These are phyloP conservation scores for Dolichallabes microphthalmus DNA, from an alignment of 2,113 vertebrate genomes.

Conservation along the genomic window DNA sequence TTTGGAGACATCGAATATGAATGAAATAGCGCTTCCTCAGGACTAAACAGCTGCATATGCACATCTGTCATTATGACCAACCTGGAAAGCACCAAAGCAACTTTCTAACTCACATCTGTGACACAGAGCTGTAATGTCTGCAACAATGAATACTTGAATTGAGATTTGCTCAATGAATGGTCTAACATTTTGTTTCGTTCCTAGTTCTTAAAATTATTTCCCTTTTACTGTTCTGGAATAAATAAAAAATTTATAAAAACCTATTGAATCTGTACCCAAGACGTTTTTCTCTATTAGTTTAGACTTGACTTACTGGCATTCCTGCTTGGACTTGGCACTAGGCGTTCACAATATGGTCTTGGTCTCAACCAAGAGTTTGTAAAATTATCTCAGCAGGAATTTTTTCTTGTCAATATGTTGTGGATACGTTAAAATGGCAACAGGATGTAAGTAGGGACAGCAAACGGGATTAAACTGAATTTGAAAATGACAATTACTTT, in stretches of 20 bases:
- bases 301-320: background rate
- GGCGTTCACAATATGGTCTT: background rate
- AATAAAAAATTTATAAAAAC: background rate
- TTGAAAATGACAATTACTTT: too few relatives aligned
- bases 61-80: background rate
- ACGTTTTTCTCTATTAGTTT: background rate
- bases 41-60: background rate
- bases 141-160: background rate
- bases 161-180: background rate
- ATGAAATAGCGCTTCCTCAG: too few relatives aligned
- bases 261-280: background rate
- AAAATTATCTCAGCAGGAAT: background rate
- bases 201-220: background rate
- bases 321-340: background rate
- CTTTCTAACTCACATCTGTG: background rate
- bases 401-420: too few relatives aligned
- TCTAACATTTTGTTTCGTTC: background rate
- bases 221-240: background rate
- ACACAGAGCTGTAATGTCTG: background rate
- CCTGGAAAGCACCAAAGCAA: background rate
- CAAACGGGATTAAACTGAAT: too few relatives aligned
- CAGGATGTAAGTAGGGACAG: too few relatives aligned
- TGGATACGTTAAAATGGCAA: too few relatives aligned
- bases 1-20: background rate
- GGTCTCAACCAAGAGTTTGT: background rate